Conservation (phyloP, 2,888 invertebrate genomes). For the Drosophila prolongata region DNA sequence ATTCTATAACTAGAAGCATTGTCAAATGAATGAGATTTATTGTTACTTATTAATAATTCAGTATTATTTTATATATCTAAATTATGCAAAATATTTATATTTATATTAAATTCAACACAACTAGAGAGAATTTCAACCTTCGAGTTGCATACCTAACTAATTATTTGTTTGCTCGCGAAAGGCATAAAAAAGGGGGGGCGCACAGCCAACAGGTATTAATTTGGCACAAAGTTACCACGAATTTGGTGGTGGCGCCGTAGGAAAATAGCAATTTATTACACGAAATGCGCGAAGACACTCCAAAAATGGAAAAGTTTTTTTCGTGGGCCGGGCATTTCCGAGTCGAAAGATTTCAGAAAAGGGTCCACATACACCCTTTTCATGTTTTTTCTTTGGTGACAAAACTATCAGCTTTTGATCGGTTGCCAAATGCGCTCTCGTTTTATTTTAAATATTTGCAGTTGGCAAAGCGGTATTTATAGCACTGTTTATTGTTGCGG, state of each 20-base stretch:
- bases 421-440: slow-evolving; percentile 37
- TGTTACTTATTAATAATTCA: too few relatives aligned
- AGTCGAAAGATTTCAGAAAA: not conserved
- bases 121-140: slow-evolving; percentile 5
- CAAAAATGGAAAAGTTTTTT: slow-evolving; percentile 40
- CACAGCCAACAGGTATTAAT: slow-evolving; percentile 73
- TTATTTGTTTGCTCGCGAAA: slow-evolving; percentile 36
- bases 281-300: slow-evolving; percentile 67
- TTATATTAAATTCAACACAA: not conserved
- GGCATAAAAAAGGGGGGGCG: slow-evolving; percentile 43
- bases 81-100: too few relatives aligned
- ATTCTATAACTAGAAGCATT: too few relatives aligned
- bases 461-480: slow-evolving; percentile 61
- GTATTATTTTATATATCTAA: too few relatives aligned
- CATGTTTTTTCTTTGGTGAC: slow-evolving; percentile 9
- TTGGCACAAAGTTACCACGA: slow-evolving; percentile 58
- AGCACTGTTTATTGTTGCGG: slow-evolving; percentile 54
- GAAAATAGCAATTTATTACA: slow-evolving; percentile 66
- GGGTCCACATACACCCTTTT: not conserved
- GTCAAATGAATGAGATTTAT: too few relatives aligned
- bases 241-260: slow-evolving; percentile 54
- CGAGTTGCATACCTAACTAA: slow-evolving; percentile 21
- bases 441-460: slow-evolving; percentile 41
- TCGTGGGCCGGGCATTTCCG: not conserved
- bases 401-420: slow-evolving; percentile 20